Evolutionary conservation across 1,140 invertebrate species (phyloP), one percentile per base, ranked within the genome.

Genomic region (Trypoxylus dichotomus): DNA sequence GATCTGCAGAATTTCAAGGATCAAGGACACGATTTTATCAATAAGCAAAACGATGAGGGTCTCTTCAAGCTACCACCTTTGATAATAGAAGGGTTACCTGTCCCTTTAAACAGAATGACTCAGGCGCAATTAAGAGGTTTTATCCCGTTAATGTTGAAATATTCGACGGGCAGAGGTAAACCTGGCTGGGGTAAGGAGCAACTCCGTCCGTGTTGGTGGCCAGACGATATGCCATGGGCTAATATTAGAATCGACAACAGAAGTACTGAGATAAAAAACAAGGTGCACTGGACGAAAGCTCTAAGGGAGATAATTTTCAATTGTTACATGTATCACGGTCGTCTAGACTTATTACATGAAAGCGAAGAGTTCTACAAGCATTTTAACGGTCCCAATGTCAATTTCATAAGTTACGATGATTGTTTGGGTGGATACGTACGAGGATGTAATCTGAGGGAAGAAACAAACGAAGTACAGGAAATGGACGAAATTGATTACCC

Each of bases 61-160:
- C 0, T 98, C 43, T 97, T 98, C 86, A 97, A 98, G 88, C 88
- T 99, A 84, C 97, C 97, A 75, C 96, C 96, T 24, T 89, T 98
- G 47, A 96, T 98, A 79, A 97, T 98, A 81, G 97, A 98, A 87
- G 97, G 95, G 54, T 98, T 98, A 85, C 97, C 97, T 41, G 98
- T 97, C 43, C 97, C 97, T 1, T 96, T 99, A 0, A 97, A 98
- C 87, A 98, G 98, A 90, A 99, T 99, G 97, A 98, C 97, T 24
- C 97, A 98, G 86, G 97, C 97, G 32, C 97, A 98, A 86, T 88
- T 98, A 47, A 88, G 97, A 80, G 96, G 96, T 71, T 99, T 99
- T 86, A 98, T 99, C 82, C 97, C 97, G 58, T 90, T 98, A 77
- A 99, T 99, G 97, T 88, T 99, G 79, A 98, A 98, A 88, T 98